Evolutionary conservation across 2,113 vertebrate species (phyloP).

Genomic region (Poecilia latipinna): DNA sequence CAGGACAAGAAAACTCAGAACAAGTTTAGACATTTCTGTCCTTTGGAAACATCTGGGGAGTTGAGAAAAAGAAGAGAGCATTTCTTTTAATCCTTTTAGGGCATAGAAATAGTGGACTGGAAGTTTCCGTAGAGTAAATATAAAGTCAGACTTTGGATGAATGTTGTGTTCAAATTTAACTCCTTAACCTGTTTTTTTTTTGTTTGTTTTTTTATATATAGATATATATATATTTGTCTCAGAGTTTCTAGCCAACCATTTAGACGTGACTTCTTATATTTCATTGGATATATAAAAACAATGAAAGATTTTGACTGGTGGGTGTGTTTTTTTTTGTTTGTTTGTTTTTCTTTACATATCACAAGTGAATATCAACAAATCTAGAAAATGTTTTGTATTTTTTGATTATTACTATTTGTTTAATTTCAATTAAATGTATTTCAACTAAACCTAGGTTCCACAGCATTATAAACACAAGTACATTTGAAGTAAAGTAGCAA

Average conservation of each 20-base stretch:
- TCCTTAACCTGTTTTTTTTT: slow-evolving; percentile 3
- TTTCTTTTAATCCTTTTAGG: slow-evolving; percentile 30
- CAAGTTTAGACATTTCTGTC: slow-evolving; percentile 25
- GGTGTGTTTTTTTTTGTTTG: too few relatives aligned
- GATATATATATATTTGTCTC: background rate
- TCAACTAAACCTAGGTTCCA: background rate
- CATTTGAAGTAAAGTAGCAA: background rate
- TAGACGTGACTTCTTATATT: slow-evolving; percentile 13
- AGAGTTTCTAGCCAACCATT: slow-evolving; percentile 3
- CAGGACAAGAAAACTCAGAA: background rate
- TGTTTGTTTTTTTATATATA: too few relatives aligned
- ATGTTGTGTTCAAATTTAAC: slow-evolving; percentile 11
- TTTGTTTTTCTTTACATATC: background rate
- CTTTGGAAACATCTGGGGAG: slow-evolving; percentile 52
- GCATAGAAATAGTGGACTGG: slow-evolving; percentile 29
- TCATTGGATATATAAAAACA: slow-evolving; percentile 24
- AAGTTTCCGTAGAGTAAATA: slow-evolving; percentile 44
- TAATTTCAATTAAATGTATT: background rate
- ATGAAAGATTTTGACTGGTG: slow-evolving; percentile 19
- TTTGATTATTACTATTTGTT: background rate
- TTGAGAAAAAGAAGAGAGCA: slow-evolving; percentile 28
- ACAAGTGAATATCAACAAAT: background rate
- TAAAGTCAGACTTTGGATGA: slow-evolving; percentile 5
- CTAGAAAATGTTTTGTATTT: background rate
- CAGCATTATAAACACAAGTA: background rate